These are phyloP conservation scores for Hippocampus mohnikei DNA, from an alignment of 2,113 vertebrate species.

Conservation along the genomic window DNA sequence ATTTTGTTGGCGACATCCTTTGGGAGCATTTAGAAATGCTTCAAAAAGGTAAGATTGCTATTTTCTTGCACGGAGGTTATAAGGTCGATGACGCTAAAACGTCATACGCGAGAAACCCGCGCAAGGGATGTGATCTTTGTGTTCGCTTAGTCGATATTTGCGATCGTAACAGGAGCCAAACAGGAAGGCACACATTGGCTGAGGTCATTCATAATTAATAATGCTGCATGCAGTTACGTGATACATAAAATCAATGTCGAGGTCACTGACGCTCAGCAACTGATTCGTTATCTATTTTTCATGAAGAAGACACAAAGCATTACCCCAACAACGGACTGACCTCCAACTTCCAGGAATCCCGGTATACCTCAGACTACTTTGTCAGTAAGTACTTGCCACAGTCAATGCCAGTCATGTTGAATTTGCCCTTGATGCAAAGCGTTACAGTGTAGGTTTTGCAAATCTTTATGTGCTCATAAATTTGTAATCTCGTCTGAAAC, in stretches of 20 bases:
- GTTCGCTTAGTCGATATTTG: constrained; percentile 35
- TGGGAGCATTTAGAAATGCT: constrained; percentile 99
- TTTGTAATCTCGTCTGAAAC: neutral
- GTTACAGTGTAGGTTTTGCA: neutral
- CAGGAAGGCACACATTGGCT: constrained; percentile 57
- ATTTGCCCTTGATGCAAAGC: neutral
- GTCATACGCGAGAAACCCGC: neutral
- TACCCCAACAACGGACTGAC: constrained; percentile 85
- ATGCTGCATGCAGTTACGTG: constrained; percentile 64
- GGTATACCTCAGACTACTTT: constrained; percentile 96
- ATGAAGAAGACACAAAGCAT: constrained; percentile 90
- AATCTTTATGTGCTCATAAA: neutral
- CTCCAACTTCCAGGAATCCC: constrained; percentile 87
- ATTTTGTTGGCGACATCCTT: constrained; percentile 98
- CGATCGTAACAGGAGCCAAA: constrained; percentile 55
- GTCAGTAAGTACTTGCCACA: constrained; percentile 86
- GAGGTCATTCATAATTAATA: constrained; percentile 67
- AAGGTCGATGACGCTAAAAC: neutral
- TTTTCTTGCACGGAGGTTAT: neutral
- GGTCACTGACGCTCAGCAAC: constrained; percentile 56
- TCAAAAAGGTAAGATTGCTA: constrained; percentile 86
- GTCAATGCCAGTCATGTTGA: constrained; percentile 8
- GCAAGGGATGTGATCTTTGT: constrained; percentile 1
- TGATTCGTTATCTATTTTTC: constrained; percentile 64
- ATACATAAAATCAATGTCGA: constrained; percentile 69